Evolutionary conservation across 1,140 invertebrate genomes (phyloP).

Genomic region (Rhagoletis pomonella): DNA sequence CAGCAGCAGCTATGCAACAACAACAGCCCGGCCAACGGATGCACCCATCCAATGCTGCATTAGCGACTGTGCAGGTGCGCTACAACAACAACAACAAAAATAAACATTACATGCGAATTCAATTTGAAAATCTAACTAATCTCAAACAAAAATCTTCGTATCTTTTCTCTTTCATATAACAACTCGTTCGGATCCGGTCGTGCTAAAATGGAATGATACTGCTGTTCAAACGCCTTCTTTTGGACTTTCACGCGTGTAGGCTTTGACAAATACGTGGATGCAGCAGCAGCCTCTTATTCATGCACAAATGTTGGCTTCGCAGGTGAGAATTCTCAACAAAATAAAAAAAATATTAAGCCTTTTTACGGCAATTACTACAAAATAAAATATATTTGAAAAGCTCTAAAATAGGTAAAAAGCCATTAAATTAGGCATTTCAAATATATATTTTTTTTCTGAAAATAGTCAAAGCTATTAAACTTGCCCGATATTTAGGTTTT

Average conservation of each 20-base stretch:
- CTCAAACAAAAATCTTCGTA: neutral
- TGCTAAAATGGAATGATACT: neutral
- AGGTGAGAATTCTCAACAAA: slow-evolving; percentile 59
- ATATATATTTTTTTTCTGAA: too few relatives aligned
- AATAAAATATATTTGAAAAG: too few relatives aligned
- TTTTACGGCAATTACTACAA: too few relatives aligned
- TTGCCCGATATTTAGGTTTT: too few relatives aligned
- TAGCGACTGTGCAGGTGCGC: slow-evolving; percentile 67
- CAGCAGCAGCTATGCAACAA: slow-evolving; percentile 58
- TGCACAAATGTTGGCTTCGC: slow-evolving; percentile 69
- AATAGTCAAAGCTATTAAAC: too few relatives aligned
- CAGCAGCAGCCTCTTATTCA: slow-evolving; percentile 67
- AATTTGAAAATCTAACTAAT: slow-evolving; percentile 44
- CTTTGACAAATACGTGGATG: slow-evolving; percentile 70
- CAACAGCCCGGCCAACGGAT: slow-evolving; percentile 57
- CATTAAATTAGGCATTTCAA: too few relatives aligned
- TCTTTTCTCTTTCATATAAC: slow-evolving; percentile 45
- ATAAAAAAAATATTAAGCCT: too few relatives aligned
- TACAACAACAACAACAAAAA: slow-evolving; percentile 14
- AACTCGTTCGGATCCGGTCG: neutral
- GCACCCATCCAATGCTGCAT: slow-evolving; percentile 60
- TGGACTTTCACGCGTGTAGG: slow-evolving; percentile 27
- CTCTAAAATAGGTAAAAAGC: too few relatives aligned
- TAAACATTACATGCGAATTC: neutral
- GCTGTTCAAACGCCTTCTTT: too few relatives aligned